Evolutionary conservation across 2,113 vertebrate species (phyloP), one percentile per base, ranked within the genome.

Genomic region (Microcebus griseorufus): DNA sequence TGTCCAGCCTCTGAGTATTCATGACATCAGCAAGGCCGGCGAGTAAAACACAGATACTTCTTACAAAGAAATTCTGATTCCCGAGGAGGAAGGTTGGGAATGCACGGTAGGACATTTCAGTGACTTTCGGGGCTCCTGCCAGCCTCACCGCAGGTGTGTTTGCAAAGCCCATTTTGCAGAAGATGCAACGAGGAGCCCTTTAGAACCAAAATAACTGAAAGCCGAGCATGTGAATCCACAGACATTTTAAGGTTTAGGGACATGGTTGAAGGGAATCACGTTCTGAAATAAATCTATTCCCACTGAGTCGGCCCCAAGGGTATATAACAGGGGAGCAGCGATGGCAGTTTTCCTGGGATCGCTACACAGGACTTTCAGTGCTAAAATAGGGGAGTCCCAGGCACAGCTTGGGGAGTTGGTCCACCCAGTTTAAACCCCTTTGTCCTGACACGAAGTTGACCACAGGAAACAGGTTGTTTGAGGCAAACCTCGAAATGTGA

Each of bases 1-100:
- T 94, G 96, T 98, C 98, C 98, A 94, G 98, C 98, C 98, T 98
- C 97, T 78, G 98, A 97, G 96, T 98, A 98, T 98, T 98, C 98
- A 96, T 98, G 98, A 98, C 97, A 98, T 98, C 95, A 98, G 98
- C 97, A 98, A 97, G 97, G 93, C 93, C 89, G 89, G 96, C 32
- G 79, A 98, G 93, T 94, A 85, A 97, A 97, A 97, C 91, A 87
- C 65, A 5, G 88, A 32, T 80, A 62, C 96, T 37, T 90, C 83
- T 69, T 72, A 90, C 80, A 85, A 95, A 96, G 94, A 94, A 75
- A 94, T 76, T 55, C 62, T n/a, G 79, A 64, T 92, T 81, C 64
- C 64, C 75, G 20, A 0, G 0, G 23, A 75, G 83, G 55, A 58
- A 75, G 91, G 67, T 23, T 32, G 80, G 76, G 90, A 86, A 83